Conservation (phyloP, 2,888 invertebrate genomes). For the Drosophila anomelani region DNA sequence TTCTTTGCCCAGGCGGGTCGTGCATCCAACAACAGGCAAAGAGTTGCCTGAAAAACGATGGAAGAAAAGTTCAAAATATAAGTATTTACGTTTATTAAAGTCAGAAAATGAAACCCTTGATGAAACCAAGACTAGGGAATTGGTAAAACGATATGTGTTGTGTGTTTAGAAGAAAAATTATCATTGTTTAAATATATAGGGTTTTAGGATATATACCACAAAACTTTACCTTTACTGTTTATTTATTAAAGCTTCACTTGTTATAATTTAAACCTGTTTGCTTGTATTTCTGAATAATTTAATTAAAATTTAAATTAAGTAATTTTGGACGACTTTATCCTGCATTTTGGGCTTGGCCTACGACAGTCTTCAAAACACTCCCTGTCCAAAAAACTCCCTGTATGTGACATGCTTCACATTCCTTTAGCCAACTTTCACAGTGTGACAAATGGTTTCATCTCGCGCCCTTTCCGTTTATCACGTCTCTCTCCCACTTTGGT, state of each 20-base stretch:
- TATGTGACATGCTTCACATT: constrained; percentile 22
- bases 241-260: neutral
- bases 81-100: neutral
- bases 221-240: neutral
- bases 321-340: neutral
- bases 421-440: constrained; percentile 23
- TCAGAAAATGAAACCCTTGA: neutral
- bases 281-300: neutral
- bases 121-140: neutral
- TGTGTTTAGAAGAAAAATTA: neutral
- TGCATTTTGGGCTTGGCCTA: neutral
- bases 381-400: neutral
- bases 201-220: neutral
- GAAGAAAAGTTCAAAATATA: neutral
- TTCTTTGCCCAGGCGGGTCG: constrained; percentile 80
- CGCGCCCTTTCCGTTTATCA: constrained; percentile 58
- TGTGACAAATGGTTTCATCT: constrained; percentile 42
- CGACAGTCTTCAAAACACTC: neutral
- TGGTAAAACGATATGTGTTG: neutral
- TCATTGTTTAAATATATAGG: neutral
- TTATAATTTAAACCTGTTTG: neutral
- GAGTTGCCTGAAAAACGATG: constrained; percentile 53
- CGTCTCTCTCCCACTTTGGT: constrained; percentile 48
- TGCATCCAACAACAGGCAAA: constrained; percentile 70
- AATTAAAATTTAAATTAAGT: neutral